These are phyloP conservation scores for Phymatocera aterrima DNA, from an alignment of 2,888 invertebrate genomes.

Conservation along the genomic window DNA sequence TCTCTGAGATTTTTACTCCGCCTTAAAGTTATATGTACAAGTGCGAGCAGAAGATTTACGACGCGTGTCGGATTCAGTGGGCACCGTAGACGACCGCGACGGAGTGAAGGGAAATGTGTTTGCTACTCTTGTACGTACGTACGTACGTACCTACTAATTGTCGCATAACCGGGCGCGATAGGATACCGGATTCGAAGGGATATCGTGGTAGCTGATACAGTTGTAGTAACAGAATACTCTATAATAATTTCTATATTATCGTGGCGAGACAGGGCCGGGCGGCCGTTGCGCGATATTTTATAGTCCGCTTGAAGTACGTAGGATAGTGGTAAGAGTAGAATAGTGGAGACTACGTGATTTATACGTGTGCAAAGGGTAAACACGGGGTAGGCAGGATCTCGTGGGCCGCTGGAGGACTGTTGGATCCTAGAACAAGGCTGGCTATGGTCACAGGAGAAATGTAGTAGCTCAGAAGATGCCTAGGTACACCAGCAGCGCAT, in stretches of 20 bases:
- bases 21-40: too few species aligned
- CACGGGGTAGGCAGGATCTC: neutral
- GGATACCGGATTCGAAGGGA: too few species aligned
- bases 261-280: too few species aligned
- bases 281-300: neutral
- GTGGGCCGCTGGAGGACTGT: neutral
- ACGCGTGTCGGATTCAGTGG: too few species aligned
- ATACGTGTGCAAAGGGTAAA: conserved; percentile 5
- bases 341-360: neutral
- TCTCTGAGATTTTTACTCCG: neutral
- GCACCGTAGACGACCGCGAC: too few species aligned
- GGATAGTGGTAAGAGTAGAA: neutral
- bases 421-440: neutral
- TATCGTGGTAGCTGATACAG: too few species aligned
- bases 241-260: conserved; percentile 7
- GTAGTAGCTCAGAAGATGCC: too few species aligned
- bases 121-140: too few species aligned
- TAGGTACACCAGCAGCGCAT: neutral
- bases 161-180: too few species aligned
- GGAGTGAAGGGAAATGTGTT: too few species aligned
- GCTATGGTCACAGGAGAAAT: conserved; percentile 8
- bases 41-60: too few species aligned
- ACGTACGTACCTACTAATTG: too few species aligned
- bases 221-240: neutral
- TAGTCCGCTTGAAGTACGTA: conserved; percentile 1